phyloP scores from a whole-genome alignment of 2,888 invertebrate species.

The Sepioteuthis lessoniana region DNA sequence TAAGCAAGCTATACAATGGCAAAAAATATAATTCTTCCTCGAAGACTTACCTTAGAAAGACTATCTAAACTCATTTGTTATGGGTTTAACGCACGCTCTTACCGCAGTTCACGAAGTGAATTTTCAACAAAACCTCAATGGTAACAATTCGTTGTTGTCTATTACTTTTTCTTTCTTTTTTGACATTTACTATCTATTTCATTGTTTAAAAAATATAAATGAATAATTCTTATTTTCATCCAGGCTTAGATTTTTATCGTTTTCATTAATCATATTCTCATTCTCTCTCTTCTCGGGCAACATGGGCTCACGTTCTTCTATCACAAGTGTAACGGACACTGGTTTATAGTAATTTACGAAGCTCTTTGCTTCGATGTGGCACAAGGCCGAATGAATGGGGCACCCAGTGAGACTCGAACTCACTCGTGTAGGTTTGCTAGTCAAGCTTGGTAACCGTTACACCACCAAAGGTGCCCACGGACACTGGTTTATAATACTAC shows the following conservation, averaged over 20 bases:
- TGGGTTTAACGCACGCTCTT: not conserved
- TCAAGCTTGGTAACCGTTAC: too few species aligned
- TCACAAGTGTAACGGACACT: too few species aligned
- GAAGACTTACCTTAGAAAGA: not conserved
- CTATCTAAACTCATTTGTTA: not conserved
- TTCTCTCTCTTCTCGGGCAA: not conserved
- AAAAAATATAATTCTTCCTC: not conserved
- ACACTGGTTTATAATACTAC: too few species aligned
- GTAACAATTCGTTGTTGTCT: not conserved
- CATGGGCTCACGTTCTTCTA: too few species aligned
- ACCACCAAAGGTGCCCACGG: too few species aligned
- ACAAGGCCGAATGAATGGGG: too few species aligned
- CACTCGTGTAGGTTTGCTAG: too few species aligned
- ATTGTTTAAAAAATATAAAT: not conserved
- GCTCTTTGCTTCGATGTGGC: too few species aligned
- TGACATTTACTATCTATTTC: not conserved
- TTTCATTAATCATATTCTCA: not conserved
- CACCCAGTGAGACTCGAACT: too few species aligned
- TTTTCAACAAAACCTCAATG: not conserved
- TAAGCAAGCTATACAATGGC: not conserved
- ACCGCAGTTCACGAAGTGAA: not conserved
- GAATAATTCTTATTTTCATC: not conserved
- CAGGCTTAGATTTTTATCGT: not conserved
- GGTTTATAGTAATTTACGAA: too few species aligned
- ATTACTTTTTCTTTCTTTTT: not conserved